Percentiles rank a stretch among this genome's conserved stretches.
These are phyloP conservation scores for Hyperoplus immaculatus DNA, from an alignment of 2,797 vertebrate genomes.

Conservation along the genomic window DNA sequence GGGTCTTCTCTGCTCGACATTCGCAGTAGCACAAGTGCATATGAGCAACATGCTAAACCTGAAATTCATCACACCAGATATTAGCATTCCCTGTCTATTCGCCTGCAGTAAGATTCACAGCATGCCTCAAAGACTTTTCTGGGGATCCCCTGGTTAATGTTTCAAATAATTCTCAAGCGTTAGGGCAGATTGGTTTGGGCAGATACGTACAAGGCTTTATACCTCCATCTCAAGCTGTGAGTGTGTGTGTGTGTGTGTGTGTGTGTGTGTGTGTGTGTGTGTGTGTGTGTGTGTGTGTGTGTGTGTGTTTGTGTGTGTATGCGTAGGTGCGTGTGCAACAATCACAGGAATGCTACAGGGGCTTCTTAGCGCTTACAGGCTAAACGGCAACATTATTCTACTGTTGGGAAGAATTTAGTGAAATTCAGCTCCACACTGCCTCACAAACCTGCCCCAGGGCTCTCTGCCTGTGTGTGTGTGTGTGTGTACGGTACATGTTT, in stretches of 20 bases:
- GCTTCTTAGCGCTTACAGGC: constrained; percentile 35
- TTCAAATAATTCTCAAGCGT: constrained; percentile 44
- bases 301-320: too few species aligned
- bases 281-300: constrained; percentile 6
- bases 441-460: constrained; percentile 46
- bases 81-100: constrained; percentile 23
- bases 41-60: background rate
- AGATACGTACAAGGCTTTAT: constrained; percentile 56
- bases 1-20: background rate
- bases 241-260: constrained; percentile 14
- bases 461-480: background rate
- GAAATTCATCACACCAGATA: background rate
- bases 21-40: background rate
- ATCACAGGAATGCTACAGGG: constrained; percentile 54
- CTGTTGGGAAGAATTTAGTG: constrained; percentile 64
- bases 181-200: constrained; percentile 56
- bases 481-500: background rate
- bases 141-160: constrained; percentile 35
- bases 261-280: background rate
- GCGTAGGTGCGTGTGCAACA: background rate
- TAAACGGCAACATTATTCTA: constrained; percentile 69
- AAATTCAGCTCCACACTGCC: constrained; percentile 56
- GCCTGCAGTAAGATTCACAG: constrained; percentile 17
- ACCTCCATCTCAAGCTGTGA: constrained; percentile 55
- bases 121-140: constrained; percentile 26